Conservation (phyloP, 2,888 invertebrate species). For the Luperina testacea region DNA sequence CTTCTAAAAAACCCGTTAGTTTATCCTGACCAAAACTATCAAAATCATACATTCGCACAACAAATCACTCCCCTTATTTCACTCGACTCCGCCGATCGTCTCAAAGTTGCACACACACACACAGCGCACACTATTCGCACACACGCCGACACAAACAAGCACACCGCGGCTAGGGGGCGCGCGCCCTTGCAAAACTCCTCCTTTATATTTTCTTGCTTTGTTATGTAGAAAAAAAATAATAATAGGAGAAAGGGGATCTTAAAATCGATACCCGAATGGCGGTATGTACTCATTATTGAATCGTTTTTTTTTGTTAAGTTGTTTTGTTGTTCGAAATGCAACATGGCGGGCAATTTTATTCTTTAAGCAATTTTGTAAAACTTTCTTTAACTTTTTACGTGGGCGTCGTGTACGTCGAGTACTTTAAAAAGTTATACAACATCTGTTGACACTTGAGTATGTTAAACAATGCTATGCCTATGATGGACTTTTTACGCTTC, state of each 20-base stretch:
- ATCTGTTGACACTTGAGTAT: background rate
- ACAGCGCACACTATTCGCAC: conserved; percentile 69
- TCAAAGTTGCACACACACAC: conserved; percentile 81
- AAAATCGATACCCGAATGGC: conserved; percentile 88
- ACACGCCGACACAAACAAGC: conserved; percentile 60
- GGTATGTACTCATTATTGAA: conserved; percentile 77
- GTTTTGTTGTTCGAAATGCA: conserved; percentile 51
- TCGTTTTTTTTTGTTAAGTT: conserved; percentile 62
- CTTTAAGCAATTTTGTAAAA: background rate
- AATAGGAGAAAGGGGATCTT: conserved; percentile 88
- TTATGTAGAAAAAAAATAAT: conserved; percentile 89
- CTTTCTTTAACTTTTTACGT: background rate
- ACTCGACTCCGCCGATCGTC: conserved; percentile 87
- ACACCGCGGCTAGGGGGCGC: conserved; percentile 77
- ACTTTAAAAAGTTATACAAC: background rate
- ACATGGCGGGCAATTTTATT: conserved; percentile 36
- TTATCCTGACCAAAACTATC: conserved; percentile 66
- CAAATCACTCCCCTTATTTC: conserved; percentile 87
- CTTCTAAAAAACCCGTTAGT: background rate
- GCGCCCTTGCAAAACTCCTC: conserved; percentile 88
- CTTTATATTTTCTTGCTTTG: conserved; percentile 89
- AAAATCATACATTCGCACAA: conserved; percentile 68
- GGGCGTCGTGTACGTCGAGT: background rate
- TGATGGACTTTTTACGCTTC: background rate
- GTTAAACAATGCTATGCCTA: background rate